Percentiles rank a stretch among this genome's conserved stretches.
Conservation (phyloP, 2,113 vertebrate species). For the Limnothrissa miodon region DNA sequence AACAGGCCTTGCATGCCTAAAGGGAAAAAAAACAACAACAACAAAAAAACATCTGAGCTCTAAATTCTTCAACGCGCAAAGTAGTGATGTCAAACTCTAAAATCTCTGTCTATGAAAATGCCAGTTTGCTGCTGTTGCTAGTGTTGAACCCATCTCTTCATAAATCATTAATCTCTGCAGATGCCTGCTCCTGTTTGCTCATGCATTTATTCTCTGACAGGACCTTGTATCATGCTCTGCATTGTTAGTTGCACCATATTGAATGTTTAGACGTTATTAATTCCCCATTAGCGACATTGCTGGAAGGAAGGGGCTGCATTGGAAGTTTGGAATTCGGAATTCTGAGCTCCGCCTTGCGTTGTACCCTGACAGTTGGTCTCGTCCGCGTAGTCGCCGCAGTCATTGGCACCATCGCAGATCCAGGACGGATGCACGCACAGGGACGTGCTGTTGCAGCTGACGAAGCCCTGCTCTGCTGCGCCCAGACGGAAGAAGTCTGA, state of each 20-base stretch:
- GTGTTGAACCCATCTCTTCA: neutral
- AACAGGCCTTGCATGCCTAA: neutral
- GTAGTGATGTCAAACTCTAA: neutral
- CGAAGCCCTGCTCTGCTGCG: constrained; percentile 85
- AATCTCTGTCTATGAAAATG: neutral
- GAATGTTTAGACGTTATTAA: constrained; percentile 7
- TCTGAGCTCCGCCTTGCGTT: constrained; percentile 52
- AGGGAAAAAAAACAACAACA: neutral
- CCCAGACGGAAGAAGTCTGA: constrained; percentile 93
- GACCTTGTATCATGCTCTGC: neutral
- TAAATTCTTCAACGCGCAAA: neutral
- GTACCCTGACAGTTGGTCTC: constrained; percentile 96
- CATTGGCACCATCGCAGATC: constrained; percentile 96
- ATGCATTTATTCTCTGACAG: neutral
- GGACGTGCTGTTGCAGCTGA: constrained; percentile 94
- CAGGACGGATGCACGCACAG: constrained; percentile 92
- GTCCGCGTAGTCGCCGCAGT: constrained; percentile 95
- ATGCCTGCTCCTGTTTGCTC: neutral
- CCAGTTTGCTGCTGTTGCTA: neutral
- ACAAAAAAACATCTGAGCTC: too few relatives aligned
- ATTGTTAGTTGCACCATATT: neutral
- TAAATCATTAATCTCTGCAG: neutral
- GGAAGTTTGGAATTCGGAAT: neutral
- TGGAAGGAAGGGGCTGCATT: neutral
- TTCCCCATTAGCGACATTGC: neutral